These are phyloP conservation scores for Oeneis ivallda DNA, from an alignment of 2,888 invertebrate species.

Conservation along the genomic window DNA sequence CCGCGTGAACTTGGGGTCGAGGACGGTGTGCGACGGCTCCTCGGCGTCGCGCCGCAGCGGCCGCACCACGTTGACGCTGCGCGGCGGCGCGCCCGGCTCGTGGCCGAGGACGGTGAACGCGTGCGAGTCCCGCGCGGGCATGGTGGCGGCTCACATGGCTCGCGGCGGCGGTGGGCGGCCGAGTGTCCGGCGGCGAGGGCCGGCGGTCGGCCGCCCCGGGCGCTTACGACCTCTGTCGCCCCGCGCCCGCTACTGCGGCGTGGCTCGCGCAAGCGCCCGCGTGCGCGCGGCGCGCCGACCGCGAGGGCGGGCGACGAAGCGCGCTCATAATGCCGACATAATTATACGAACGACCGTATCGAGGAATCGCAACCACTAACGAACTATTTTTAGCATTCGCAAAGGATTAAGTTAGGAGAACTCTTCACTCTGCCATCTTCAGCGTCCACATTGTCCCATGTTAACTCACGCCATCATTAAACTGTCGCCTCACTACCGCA, in stretches of 20 bases:
- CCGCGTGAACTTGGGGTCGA: slow-evolving; percentile 84
- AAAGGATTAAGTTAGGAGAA: not conserved
- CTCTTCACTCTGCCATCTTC: too few species aligned
- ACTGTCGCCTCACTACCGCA: too few species aligned
- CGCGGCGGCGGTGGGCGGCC: slow-evolving; percentile 46
- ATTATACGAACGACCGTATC: not conserved
- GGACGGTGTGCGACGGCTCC: slow-evolving; percentile 55
- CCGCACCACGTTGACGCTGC: slow-evolving; percentile 5
- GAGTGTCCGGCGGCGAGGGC: slow-evolving; percentile 45
- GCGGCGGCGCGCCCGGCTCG: slow-evolving; percentile 35
- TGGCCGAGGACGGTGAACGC: slow-evolving; percentile 62
- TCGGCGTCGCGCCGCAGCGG: slow-evolving; percentile 30
- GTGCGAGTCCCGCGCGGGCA: slow-evolving; percentile 62
- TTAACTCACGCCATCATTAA: too few species aligned
- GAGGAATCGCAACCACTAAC: not conserved
- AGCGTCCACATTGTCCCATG: too few species aligned
- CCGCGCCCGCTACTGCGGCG: slow-evolving; percentile 45
- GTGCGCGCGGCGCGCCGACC: slow-evolving; percentile 1
- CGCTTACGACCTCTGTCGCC: slow-evolving; percentile 15
- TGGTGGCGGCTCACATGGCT: slow-evolving; percentile 38
- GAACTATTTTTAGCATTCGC: not conserved
- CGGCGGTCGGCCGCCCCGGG: slow-evolving; percentile 9
- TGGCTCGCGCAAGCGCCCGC: slow-evolving; percentile 59
- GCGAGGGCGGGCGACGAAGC: not conserved
- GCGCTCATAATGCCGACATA: not conserved